Conservation (phyloP, 2,113 vertebrate species). For the Antigone vipio region DNA sequence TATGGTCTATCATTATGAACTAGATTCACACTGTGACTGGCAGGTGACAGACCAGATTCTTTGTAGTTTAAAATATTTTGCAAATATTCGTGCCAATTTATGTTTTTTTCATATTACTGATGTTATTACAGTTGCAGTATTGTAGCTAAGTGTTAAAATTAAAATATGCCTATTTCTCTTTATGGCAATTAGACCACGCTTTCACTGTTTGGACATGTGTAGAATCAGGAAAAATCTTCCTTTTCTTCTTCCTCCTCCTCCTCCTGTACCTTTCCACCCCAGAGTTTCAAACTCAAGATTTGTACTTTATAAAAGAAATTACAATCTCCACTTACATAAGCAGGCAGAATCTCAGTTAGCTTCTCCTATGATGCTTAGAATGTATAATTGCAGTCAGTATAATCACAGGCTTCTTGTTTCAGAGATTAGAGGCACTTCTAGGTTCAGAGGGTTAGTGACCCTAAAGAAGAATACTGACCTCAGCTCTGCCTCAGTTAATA, state of each 20-base stretch:
- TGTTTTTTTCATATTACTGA: not conserved
- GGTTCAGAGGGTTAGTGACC: not conserved
- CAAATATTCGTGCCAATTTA: not conserved
- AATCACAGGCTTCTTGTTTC: not conserved
- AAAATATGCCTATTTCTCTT: not conserved
- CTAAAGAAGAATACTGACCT: not conserved
- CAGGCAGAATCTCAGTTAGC: not conserved
- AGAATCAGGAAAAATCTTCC: not conserved
- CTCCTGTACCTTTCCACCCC: not conserved
- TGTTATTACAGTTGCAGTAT: not conserved
- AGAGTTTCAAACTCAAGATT: not conserved
- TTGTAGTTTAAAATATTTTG: not conserved
- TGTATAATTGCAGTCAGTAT: not conserved
- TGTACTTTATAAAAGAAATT: not conserved
- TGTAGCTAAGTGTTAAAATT: not conserved
- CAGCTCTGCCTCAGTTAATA: not conserved
- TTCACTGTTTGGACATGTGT: not conserved
- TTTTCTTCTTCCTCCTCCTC: not conserved
- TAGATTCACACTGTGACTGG: not conserved
- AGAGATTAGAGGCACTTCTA: not conserved
- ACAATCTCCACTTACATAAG: not conserved
- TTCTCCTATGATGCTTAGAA: not conserved
- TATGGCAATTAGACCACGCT: not conserved
- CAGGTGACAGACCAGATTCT: conserved; percentile 11
- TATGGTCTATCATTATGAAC: not conserved